Percentiles rank a stretch among this genome's conserved stretches.
These are phyloP conservation scores for Callimorpha dominula DNA, from an alignment of 2,888 invertebrate genomes.

Conservation along the genomic window DNA sequence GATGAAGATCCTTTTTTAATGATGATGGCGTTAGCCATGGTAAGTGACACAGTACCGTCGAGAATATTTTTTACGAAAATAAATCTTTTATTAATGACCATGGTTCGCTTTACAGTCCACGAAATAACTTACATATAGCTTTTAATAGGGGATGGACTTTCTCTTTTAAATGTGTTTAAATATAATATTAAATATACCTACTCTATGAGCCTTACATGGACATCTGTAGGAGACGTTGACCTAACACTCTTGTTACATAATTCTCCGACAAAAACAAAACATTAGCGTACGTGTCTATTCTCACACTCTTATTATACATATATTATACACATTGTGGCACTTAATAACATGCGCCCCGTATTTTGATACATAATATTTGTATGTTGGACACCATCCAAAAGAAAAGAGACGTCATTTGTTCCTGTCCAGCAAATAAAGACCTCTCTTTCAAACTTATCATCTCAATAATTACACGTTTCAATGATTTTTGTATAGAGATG, in stretches of 20 bases:
- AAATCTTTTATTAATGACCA: no score
- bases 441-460: background rate
- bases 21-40: no score
- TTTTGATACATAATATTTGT: constrained; percentile 22
- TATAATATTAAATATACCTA: background rate
- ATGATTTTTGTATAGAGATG: background rate
- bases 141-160: no score
- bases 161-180: no score
- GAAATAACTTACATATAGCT: no score
- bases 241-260: constrained; percentile 8
- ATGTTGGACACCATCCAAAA: constrained; percentile 36
- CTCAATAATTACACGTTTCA: background rate
- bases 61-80: no score
- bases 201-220: background rate
- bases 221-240: background rate
- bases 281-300: constrained; percentile 16
- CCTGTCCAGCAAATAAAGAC: constrained; percentile 9
- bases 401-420: constrained; percentile 14
- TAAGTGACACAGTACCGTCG: no score
- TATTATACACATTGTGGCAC: constrained; percentile 14
- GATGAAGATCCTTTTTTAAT: no score
- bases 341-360: constrained; percentile 19
- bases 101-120: no score
- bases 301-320: constrained; percentile 10
- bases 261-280: constrained; percentile 14